Percentiles rank a stretch among this genome's conserved stretches.
These are phyloP conservation scores for Macrosiphum euphorbiae DNA, from an alignment of 2,888 invertebrate species.

Conservation along the genomic window DNA sequence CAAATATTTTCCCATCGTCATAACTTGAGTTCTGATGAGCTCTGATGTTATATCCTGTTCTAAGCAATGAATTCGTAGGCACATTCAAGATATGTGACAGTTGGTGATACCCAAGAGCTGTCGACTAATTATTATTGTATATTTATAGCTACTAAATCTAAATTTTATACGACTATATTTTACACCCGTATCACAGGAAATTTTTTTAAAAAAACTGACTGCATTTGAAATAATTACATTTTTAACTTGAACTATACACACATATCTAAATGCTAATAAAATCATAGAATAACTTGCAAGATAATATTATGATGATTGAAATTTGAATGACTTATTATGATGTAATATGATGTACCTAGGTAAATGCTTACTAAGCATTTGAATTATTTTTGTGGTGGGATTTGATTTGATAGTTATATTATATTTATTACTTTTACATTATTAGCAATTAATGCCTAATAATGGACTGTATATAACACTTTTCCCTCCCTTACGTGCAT, in stretches of 20 bases:
- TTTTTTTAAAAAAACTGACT: not conserved
- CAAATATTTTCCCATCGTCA: slow-evolving; percentile 47
- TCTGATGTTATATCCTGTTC: slow-evolving; percentile 51
- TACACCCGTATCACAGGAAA: not conserved
- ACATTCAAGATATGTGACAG: slow-evolving; percentile 30
- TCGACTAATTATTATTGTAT: slow-evolving; percentile 38
- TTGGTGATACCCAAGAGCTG: slow-evolving; percentile 6
- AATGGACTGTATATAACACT: not conserved
- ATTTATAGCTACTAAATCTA: slow-evolving; percentile 41
- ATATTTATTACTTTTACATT: not conserved
- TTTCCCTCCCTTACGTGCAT: no score
- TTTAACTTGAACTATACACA: not conserved
- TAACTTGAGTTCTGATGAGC: slow-evolving; percentile 41
- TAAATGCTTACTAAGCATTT: not conserved
- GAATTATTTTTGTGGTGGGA: not conserved
- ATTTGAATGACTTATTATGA: not conserved
- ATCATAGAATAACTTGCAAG: not conserved
- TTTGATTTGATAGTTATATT: not conserved
- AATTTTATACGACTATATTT: not conserved
- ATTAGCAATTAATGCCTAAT: not conserved
- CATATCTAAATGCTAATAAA: not conserved
- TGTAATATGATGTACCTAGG: not conserved
- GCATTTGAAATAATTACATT: not conserved
- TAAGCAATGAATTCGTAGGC: slow-evolving; percentile 29
- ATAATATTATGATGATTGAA: not conserved